Base-by-base conservation (phyloP, 1,140 invertebrate genomes). In the Solenopsis fugax region DNA sequence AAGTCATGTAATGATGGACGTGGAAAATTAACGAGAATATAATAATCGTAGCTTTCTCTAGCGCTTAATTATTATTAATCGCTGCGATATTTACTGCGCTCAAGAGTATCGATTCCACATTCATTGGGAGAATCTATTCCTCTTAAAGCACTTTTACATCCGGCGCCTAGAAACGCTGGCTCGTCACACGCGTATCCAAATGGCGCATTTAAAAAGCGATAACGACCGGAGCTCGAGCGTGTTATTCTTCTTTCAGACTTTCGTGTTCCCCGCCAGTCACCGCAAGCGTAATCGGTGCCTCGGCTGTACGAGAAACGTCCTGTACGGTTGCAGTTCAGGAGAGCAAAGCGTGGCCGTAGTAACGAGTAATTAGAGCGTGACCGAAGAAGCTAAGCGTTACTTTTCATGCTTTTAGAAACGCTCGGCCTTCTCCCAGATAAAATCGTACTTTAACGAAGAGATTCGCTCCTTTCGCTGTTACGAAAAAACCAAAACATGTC, bases 351-450 rank as follows among this genome's bases (percentile, higher is more conserved):
- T 86, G 58, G 52, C 41, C 48, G 64, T 69, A 69, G 50, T 60
- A 60, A 67, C 75, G 62, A 78, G 16, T 86, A 86, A 86, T 65
- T 86, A 86, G 84, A 86, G 84, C 84, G 67, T 29, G 7, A 86
- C 84, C 24, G 62, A 80, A 86, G 75, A 67, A 67, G 73, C 50
- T 78, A 45, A 85, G 82, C 65, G 52, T 71, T 81, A 71, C 64
- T 81, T 78, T 77, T 77, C 73, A 48, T 65, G 52, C 18, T 29
- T 67, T 86, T 69, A 64, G 75, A 69, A 86, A 86, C 62, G 52
- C 10, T 50, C 52, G 21, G 18, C 21, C 54, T 69, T 65, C 29
- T 80, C 52, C 24, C 50, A 24, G 52, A 80, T 58, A 69, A 69
- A 60, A 52, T 69, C 37, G 7, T 50, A 16, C 7, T 34, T 48